Base-by-base conservation (phyloP, 2,888 invertebrate genomes). In the Hirtodrosophila cameraria region DNA sequence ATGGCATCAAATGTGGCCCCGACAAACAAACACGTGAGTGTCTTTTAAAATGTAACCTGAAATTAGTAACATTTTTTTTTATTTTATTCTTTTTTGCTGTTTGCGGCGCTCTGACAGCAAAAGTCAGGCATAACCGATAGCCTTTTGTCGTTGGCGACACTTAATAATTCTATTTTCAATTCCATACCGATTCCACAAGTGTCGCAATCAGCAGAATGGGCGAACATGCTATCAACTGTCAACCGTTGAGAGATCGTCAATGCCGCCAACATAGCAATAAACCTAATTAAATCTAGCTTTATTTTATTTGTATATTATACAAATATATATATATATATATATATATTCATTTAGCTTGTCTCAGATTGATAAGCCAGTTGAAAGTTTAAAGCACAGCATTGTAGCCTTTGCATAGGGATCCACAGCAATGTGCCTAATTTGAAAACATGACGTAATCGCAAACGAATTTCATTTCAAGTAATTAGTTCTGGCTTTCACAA, bases 221-320 rank as follows among this genome's bases (percentile, higher is more conserved):
- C 28, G 31, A 39, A n/a, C 48, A 74, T 67, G 74, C 78, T 75
- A 82, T 85, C 75, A 80, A 84, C 58, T n/a, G n/a, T n/a, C n/a
- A n/a, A n/a, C n/a, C n/a, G n/a, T n/a, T n/a, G n/a, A n/a, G n/a
- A n/a, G n/a, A n/a, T n/a, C 62, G 50, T 67, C 84, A 80, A 74
- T 84, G 81, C 82, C 86, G 82, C 78, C 75, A 87, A 85, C 83
- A 87, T 87, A 69, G 79, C 73, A 82, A 85, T 82, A 85, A 75
- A 80, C 73, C 87, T 81, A 82, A 87, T 84, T 80, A 86, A 86
- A 72, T 75, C 58, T 61, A 60, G 72, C 65, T 62, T 50, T 12
- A 2, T 25, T 25, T 36, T 13, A 12, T 25, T 15, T 11, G 1
- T 9, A 23, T 16, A 18, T 18, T 18, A 18, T 18, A 1, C 18